phyloP scores from a whole-genome alignment of 2,888 invertebrate genomes.

The Galeopsomyia nigrocyanea region DNA sequence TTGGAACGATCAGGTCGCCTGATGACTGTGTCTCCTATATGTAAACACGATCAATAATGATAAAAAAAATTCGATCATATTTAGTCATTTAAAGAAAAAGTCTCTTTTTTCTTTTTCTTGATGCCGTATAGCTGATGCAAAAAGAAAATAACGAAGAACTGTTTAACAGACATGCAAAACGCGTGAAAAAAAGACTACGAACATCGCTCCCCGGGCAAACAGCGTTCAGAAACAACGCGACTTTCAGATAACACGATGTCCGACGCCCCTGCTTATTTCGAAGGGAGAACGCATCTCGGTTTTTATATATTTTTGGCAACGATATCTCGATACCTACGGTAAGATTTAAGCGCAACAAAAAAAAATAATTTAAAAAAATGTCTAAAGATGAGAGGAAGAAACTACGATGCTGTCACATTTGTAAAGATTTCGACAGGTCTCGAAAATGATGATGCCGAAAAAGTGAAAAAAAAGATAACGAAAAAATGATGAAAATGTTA shows the following conservation, averaged over 20 bases:
- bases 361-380: conserved; percentile 48
- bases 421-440: conserved; percentile 64
- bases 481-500: conserved; percentile 40
- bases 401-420: conserved; percentile 60
- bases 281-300: conserved; percentile 61
- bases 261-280: conserved; percentile 63
- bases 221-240: conserved; percentile 50
- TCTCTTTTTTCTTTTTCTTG: conserved; percentile 53
- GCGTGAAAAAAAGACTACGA: conserved; percentile 41
- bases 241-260: conserved; percentile 56
- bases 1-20: conserved; percentile 38
- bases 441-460: conserved; percentile 53
- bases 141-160: conserved; percentile 47
- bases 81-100: conserved; percentile 50
- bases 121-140: conserved; percentile 50
- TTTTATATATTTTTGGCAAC: conserved; percentile 69
- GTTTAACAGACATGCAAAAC: conserved; percentile 39
- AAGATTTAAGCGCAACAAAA: conserved; percentile 65
- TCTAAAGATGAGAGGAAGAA: conserved; percentile 53
- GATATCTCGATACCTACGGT: conserved; percentile 67
- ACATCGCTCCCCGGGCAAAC: conserved; percentile 25
- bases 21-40: conserved; percentile 18
- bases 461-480: conserved; percentile 49
- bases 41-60: conserved; percentile 2
- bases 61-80: conserved; percentile 42